Evolutionary conservation across 1,140 invertebrate species (phyloP).

Genomic region (Asobara japonica): DNA sequence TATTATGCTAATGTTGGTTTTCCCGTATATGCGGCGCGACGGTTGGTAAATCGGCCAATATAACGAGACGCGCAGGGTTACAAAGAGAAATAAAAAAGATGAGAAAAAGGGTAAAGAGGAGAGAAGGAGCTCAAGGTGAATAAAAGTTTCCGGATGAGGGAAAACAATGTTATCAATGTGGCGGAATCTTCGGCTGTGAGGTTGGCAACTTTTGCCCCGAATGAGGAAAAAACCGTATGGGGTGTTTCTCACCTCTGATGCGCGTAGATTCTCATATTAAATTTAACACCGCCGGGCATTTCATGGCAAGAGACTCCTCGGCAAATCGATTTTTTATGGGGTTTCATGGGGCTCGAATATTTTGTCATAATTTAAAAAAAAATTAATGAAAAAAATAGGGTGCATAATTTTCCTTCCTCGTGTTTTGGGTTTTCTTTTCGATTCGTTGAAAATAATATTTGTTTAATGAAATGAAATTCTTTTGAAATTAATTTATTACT

Average conservation of each 20-base stretch:
- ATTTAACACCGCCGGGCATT: not conserved
- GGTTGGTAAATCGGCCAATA: not conserved
- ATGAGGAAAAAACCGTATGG: not conserved
- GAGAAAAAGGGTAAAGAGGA: not conserved
- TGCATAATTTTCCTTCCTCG: no score
- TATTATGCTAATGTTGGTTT: constrained; percentile 33
- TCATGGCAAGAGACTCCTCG: not conserved
- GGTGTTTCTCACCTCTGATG: constrained; percentile 28
- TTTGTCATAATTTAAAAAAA: no score
- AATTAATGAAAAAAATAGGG: no score
- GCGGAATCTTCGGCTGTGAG: constrained; percentile 32
- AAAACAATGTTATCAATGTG: constrained; percentile 55
- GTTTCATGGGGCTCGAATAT: no score
- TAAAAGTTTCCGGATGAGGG: constrained; percentile 48
- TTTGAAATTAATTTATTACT: no score
- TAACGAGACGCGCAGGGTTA: constrained; percentile 30
- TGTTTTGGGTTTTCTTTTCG: no score
- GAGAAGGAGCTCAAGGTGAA: constrained; percentile 31
- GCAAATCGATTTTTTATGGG: not conserved
- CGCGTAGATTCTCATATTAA: constrained; percentile 28
- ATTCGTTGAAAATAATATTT: no score
- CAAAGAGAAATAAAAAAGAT: not conserved
- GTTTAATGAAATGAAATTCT: no score
- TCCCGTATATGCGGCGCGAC: not conserved
- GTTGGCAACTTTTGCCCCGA: not conserved